A percentile compares a stretch with the other conserved stretches of the same genome.
Conservation (phyloP, 2,888 invertebrate species). For the Pristionchus mayeri region DNA sequence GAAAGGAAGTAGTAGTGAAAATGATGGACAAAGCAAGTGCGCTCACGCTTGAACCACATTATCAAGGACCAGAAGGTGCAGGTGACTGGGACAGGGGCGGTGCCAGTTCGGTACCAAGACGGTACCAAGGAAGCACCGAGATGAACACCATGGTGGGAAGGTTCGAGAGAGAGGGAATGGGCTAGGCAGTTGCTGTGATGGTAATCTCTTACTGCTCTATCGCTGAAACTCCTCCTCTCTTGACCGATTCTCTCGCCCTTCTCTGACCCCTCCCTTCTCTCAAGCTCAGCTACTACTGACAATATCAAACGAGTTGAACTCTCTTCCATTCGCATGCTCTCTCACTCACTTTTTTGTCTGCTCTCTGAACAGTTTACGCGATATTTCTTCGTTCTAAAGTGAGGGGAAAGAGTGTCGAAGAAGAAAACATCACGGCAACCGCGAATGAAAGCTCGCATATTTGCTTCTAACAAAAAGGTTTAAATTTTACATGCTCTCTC, state of each 20-base stretch:
- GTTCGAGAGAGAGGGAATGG: neutral
- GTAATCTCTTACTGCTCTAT: neutral
- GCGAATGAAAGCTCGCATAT: neutral
- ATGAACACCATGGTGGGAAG: neutral
- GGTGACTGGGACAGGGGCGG: neutral
- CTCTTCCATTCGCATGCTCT: neutral
- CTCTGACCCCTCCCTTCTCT: conserved; percentile 17
- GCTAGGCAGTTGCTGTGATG: neutral
- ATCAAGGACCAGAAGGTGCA: conserved; percentile 1
- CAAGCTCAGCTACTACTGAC: neutral
- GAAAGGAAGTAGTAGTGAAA: conserved; percentile 14
- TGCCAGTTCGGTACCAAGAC: neutral
- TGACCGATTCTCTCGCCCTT: neutral
- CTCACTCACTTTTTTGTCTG: neutral
- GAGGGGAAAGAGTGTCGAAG: too few species aligned
- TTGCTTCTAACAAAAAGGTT: neutral
- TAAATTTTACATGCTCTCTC: neutral
- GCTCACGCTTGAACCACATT: conserved; percentile 18
- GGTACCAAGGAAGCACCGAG: neutral
- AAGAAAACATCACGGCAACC: too few species aligned
- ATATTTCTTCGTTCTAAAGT: neutral
- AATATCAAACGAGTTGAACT: neutral
- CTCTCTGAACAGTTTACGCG: neutral
- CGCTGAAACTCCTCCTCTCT: conserved; percentile 32
- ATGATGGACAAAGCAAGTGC: neutral